Conservation (phyloP, 2,888 invertebrate genomes). For the Icerya purchasi region DNA sequence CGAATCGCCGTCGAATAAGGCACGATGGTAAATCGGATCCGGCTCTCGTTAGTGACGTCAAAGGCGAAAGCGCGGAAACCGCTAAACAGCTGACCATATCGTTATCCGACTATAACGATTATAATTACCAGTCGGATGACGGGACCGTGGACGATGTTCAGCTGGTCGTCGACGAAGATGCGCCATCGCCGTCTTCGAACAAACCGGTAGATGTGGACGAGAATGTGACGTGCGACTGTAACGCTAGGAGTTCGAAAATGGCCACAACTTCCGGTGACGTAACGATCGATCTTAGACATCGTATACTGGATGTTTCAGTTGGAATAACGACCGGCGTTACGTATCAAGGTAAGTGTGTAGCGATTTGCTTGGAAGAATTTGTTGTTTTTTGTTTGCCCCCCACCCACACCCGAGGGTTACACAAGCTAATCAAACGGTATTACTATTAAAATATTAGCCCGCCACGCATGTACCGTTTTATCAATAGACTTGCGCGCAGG, state of each 20-base stretch:
- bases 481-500: too few relatives aligned
- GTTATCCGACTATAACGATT: neutral
- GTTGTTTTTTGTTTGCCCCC: too few relatives aligned
- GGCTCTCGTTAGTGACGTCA: neutral
- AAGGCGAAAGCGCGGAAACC: neutral
- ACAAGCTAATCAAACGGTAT: too few relatives aligned
- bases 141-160: neutral
- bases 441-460: too few relatives aligned
- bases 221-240: slow-evolving; percentile 4
- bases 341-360: slow-evolving; percentile 7
- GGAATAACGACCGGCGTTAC: slow-evolving; percentile 6
- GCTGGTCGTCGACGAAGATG: neutral
- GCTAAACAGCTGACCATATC: neutral
- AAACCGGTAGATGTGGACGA: neutral
- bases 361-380: too few relatives aligned
- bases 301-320: slow-evolving; percentile 2
- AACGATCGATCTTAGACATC: slow-evolving; percentile 9
- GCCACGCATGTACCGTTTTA: too few relatives aligned
- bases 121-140: too few relatives aligned
- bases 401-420: too few relatives aligned
- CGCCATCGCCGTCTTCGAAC: neutral
- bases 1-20: too few relatives aligned
- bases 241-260: neutral
- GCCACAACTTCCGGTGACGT: slow-evolving; percentile 2
- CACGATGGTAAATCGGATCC: neutral